Base-by-base conservation (phyloP, 2,888 invertebrate genomes). In the Diplazon laetatorius region DNA sequence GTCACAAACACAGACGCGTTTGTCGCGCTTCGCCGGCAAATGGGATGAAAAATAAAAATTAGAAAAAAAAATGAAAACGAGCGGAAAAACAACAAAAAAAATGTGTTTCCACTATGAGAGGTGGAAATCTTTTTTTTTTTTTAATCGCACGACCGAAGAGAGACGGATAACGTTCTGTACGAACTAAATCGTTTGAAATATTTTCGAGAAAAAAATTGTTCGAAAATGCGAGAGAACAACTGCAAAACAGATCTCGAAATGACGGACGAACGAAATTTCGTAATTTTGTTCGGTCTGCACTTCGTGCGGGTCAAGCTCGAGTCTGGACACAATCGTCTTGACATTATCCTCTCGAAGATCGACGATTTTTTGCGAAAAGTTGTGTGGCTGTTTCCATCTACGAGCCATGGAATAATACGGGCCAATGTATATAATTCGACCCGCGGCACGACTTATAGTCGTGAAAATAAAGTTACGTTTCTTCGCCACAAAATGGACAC, bases 311-410 rank as follows among this genome's bases (percentile, higher is more conserved):
- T 20, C 20, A 65, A n/a, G 48, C 46, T 14, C 57, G 14, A 10
- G 37, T 25, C 57, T 57, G 57, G 69, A 57, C 57, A 69, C 46
- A 30, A 30, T 55, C 14, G 16, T 69, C 57, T 20, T 20, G 35
- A 46, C 35, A 57, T n/a, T n/a, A 20, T 39, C 46, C 35, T 35
- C 12, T 12, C 22, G 46, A 69, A 69, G 69, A 69, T 69, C 69
- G 69, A 69, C 57, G 46, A 18, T 14, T 69, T 46, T 6, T 69
- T 57, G 42, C 35, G n/a, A 42, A 25, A 44, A 55, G 30, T 37
- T 50, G 35, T 37, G 37, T 37, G 48, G 20, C 30, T 50, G 50
- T 69, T 46, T 37, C 10, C 14, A n/a, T n/a, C n/a, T n/a, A n/a
- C n/a, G n/a, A n/a, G 12, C 62, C 25, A 62, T 46, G 44, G 44